Conservation (phyloP, 1,140 invertebrate species). For the Thaumetopoea pityocampa region DNA sequence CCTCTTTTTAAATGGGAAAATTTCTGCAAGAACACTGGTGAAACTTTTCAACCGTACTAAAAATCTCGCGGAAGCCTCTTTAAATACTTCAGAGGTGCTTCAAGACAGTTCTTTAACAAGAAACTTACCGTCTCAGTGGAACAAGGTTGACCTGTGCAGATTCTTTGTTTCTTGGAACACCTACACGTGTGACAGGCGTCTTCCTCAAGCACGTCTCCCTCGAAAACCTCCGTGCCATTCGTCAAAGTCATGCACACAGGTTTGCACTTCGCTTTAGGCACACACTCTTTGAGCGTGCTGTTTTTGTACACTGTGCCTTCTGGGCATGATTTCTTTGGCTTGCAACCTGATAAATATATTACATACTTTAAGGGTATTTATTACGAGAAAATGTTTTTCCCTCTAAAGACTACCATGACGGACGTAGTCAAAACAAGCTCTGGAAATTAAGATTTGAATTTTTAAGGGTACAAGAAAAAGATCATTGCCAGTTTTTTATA, state of each 20-base stretch:
- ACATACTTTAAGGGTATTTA: neutral
- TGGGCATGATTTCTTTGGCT: conserved; percentile 83
- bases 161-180: conserved; percentile 81
- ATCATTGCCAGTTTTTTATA: too few species aligned
- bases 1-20: too few species aligned
- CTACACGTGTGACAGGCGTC: conserved; percentile 87
- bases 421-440: too few species aligned
- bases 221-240: conserved; percentile 81
- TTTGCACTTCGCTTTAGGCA: conserved; percentile 83
- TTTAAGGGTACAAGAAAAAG: too few species aligned
- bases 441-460: too few species aligned
- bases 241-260: conserved; percentile 81
- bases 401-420: too few species aligned
- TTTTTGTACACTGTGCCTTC: conserved; percentile 84
- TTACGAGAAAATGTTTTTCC: too few species aligned
- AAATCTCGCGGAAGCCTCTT: too few species aligned
- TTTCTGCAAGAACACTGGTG: too few species aligned
- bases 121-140: conserved; percentile 40
- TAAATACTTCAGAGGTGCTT: too few species aligned
- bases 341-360: conserved; percentile 76
- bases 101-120: conserved; percentile 1
- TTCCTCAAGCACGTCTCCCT: conserved; percentile 85
- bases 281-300: conserved; percentile 81
- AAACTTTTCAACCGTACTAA: too few species aligned
- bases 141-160: conserved; percentile 84